Evolutionary conservation across 2,113 vertebrate species (phyloP), one percentile per base, ranked within the genome.

Genomic region (Arenaria interpres): DNA sequence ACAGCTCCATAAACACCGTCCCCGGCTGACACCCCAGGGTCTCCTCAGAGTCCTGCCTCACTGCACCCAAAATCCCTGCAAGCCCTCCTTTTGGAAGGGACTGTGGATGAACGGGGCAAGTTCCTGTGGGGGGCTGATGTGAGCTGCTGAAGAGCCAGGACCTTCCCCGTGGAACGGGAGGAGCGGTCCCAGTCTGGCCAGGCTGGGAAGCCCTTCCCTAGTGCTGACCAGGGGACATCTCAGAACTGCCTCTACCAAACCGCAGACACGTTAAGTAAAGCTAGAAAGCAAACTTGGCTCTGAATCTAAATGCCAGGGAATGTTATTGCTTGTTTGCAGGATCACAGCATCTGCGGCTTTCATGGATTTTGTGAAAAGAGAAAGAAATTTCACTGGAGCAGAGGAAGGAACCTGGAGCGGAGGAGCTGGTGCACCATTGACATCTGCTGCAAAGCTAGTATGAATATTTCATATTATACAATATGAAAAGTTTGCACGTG

Each of bases 401-500:
- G 87, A 83, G 77, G 71, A 82, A n/a, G 19, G 73, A 95, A 79
- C 60, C 33, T 33, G 2, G 81, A 85, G 88, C 50, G 57, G 88
- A 85, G 88, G 71, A 91, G 90, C 75, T 88, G 93, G 71, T 86
- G 71, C 82, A 96, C 84, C 92, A 43, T 2, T 68, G 90, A 50
- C 94, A 96, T 74, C 83, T 95, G 94, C 88, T 95, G 94, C 77
- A 71, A 64, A 91, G 96, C 96, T 60, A 51, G 69, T 13, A 90
- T 95, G 96, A 97, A 94, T 82, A 94, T 96, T 96, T 96, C 77
- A 3, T 87, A 32, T 43, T 33, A 22, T 62, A 85, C 66, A 77
- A 46, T 12, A 50, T 32, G 91, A 21, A 23, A 93, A 95, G 88
- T 88, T 85, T 93, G 86, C 91, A 74, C 33, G 33, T 95, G 93